phyloP scores from a whole-genome alignment of 2,113 vertebrate species.

The Archilochus colubris region DNA sequence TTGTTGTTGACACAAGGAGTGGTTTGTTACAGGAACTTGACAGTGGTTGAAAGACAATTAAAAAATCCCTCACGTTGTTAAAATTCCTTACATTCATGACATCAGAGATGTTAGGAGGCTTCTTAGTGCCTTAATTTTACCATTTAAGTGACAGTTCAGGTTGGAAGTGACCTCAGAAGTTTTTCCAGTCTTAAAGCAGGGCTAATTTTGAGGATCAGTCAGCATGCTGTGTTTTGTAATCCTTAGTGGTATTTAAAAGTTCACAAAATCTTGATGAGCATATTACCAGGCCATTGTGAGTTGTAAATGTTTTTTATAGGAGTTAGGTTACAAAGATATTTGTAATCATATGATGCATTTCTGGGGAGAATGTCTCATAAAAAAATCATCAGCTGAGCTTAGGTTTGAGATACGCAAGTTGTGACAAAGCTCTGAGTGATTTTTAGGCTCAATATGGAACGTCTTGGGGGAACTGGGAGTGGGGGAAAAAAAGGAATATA shows the following conservation, averaged over 20 bases:
- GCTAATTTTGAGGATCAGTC: not conserved
- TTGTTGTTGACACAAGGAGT: not conserved
- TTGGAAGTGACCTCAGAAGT: not conserved
- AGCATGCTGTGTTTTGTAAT: not conserved
- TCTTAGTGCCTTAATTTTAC: not conserved
- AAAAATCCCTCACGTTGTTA: not conserved
- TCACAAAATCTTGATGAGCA: constrained; percentile 6
- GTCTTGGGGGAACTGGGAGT: not conserved
- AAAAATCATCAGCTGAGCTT: constrained; percentile 3
- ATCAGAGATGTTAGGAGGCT: not conserved
- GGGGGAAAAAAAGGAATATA: not conserved
- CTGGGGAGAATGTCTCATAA: not conserved
- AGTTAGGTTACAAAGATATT: not conserved
- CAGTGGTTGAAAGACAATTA: not conserved
- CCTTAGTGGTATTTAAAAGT: constrained; percentile 14
- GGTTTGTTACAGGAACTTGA: not conserved
- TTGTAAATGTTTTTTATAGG: constrained; percentile 14
- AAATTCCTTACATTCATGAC: not conserved
- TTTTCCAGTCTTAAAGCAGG: not conserved
- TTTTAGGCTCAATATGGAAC: not conserved
- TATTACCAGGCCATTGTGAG: not conserved
- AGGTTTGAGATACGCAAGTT: not conserved
- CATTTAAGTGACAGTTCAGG: not conserved
- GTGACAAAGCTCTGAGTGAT: constrained; percentile 14
- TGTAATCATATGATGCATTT: constrained; percentile 42